Evolutionary conservation across 2,113 vertebrate genomes (phyloP).

Genomic region (Melospiza georgiana): DNA sequence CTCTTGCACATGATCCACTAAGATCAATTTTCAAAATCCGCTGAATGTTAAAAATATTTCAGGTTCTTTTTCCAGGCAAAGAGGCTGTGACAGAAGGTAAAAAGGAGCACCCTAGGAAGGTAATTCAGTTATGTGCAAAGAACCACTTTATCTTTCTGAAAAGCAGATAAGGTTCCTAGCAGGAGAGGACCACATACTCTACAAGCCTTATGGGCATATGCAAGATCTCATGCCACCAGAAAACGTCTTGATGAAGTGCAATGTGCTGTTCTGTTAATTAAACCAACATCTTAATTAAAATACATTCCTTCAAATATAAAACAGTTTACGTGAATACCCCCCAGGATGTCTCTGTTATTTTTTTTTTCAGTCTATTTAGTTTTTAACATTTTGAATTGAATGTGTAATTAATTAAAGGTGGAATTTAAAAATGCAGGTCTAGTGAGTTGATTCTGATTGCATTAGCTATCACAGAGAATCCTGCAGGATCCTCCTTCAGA

Average conservation of each 20-base stretch:
- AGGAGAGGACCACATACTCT: slow-evolving; percentile 69
- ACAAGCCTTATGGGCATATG: slow-evolving; percentile 55
- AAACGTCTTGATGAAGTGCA: slow-evolving; percentile 59
- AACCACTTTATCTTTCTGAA: slow-evolving; percentile 64
- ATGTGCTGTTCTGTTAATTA: slow-evolving; percentile 26
- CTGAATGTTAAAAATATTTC: slow-evolving; percentile 50
- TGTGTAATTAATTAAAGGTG: neutral
- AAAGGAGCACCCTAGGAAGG: slow-evolving; percentile 65
- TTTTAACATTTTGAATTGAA: neutral
- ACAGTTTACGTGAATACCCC: neutral
- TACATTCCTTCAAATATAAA: slow-evolving; percentile 10
- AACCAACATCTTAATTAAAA: slow-evolving; percentile 37
- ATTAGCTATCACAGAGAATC: neutral
- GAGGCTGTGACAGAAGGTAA: slow-evolving; percentile 53
- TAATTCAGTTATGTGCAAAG: slow-evolving; percentile 60
- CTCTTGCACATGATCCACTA: neutral
- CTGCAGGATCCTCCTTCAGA: neutral
- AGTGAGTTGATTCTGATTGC: neutral
- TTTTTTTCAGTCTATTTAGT: neutral
- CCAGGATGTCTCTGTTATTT: neutral
- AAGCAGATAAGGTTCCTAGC: slow-evolving; percentile 60
- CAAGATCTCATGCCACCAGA: slow-evolving; percentile 47
- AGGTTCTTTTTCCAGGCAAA: slow-evolving; percentile 51
- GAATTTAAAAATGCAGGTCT: neutral
- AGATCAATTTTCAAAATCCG: slow-evolving; percentile 43